Evolutionary conservation across 1,140 invertebrate species (phyloP), one percentile per base, ranked within the genome.

Genomic region (Hyphantria cunea): DNA sequence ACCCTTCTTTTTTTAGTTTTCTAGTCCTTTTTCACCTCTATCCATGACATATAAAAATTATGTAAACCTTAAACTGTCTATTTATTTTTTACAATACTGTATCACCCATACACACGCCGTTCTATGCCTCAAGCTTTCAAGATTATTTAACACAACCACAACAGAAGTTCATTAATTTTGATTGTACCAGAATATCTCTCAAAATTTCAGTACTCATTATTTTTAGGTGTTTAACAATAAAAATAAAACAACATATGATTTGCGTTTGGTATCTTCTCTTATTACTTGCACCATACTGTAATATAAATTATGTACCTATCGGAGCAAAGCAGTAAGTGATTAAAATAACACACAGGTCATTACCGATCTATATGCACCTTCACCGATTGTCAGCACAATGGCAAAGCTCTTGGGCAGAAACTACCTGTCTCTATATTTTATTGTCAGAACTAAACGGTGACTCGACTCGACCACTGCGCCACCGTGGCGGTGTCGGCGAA

Each of bases 371-470:
- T 74, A 79, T 67, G 64, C 66, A 10, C 12, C 44, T 55, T 56
- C 56, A 69, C 71, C 78, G 72, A 72, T 72, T 73, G 66, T 64
- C 73, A 71, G 65, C n/a, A 70, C 68, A 73, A 67, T 72, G 37
- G 76, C 50, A 65, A 73, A n/a, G 64, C 64, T 72, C 58, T 6
- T 34, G 10, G 33, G 67, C 64, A 14, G 34, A 15, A 9, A 59
- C 34, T 59, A 50, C 37, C 56, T 50, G 47, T 32, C 45, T 17
- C 42, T 50, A 41, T 14, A 17, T 32, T 31, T 59, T 50, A 59
- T 10, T 9, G 0, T 31, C 11, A 8, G 17, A 25, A 12, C 10
- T 11, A 10, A 44, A 54, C 33, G 6, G 33, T 34, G n/a, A n/a
- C n/a, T n/a, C n/a, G n/a, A n/a, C n/a, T n/a, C n/a, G n/a, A n/a